Percentiles rank a stretch among this genome's conserved stretches.
Evolutionary conservation across 2,888 invertebrate genomes (phyloP).

Genomic region (Andricus quercusramuli): DNA sequence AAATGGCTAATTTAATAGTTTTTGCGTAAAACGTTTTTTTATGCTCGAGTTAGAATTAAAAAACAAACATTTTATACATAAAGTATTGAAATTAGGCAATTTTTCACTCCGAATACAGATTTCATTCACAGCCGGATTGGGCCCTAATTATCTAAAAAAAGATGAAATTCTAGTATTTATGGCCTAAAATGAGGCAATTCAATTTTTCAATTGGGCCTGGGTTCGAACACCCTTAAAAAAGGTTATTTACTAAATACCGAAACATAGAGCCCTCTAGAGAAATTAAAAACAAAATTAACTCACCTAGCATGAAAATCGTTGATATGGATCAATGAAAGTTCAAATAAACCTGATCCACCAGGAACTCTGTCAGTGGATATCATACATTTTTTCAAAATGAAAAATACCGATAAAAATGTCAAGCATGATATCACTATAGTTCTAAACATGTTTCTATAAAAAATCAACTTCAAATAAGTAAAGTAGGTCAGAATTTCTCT

Average conservation of each 20-base stretch:
- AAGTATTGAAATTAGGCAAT: too few relatives aligned
- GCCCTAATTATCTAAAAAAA: too few relatives aligned
- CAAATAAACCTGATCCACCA: conserved; percentile 77
- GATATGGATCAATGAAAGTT: conserved; percentile 81
- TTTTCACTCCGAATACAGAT: too few relatives aligned
- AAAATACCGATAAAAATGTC: conserved; percentile 40
- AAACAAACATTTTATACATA: too few relatives aligned
- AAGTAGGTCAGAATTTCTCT: background rate
- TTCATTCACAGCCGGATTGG: too few relatives aligned
- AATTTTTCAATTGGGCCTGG: too few relatives aligned
- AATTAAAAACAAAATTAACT: conserved; percentile 62
- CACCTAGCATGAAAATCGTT: conserved; percentile 83
- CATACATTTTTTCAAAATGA: conserved; percentile 50
- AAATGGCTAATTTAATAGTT: too few relatives aligned
- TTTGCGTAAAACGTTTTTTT: too few relatives aligned
- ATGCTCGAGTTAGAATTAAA: too few relatives aligned
- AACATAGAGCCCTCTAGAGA: too few relatives aligned
- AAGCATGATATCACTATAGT: conserved; percentile 44
- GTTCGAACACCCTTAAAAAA: background rate
- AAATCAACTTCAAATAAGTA: background rate
- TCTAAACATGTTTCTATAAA: background rate
- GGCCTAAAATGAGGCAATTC: too few relatives aligned
- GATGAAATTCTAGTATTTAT: too few relatives aligned
- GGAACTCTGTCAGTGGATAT: conserved; percentile 51
- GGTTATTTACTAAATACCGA: background rate